Evolutionary conservation across 1,140 invertebrate species (phyloP), one percentile per base, ranked within the genome.

Genomic region (Drosophila ficusphila): DNA sequence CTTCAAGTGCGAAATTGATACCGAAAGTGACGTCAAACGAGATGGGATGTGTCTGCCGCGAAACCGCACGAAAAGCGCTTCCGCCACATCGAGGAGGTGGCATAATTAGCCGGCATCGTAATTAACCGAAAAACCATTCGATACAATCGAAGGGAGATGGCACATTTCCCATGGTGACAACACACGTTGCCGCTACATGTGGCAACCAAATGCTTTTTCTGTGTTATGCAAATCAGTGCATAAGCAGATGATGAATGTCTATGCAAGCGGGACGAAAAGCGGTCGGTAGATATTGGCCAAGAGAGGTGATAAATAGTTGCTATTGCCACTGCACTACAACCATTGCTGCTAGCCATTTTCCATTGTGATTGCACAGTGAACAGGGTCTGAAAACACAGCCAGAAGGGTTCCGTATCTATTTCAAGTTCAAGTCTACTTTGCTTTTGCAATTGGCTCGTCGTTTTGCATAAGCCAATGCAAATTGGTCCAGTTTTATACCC

Each of bases 391-490:
- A 16, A 46, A 27, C 11, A 11, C 6, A 46, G 12, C 36, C 36
- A 34, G 38, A 46, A 53, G 18, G 57, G 31, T 8, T 53, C 34
- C 34, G 4, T 52, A 23, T 62, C 19, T 29, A 61, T 36, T 56
- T 57, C 58, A 70, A 60, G 39, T 76, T 76, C 60, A 83, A 79
- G 61, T 72, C 54, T 47, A 18, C 29, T 56, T 42, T n/a, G 34
- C 41, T 48, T 65, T 76, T 54, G 73, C 64, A 76, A 82, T 60
- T 60, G 53, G 19, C 42, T 48, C 41, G 46, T 47, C 12, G 58
- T 60, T 77, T 86, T 88, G 83, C 77, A 78, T 78, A 88, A 82
- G 82, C 47, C 36, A 44, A 74, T 74, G 64, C 62, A 42, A 73
- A 67, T 68, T 9, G 12, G 7, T 18, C 25, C 19, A 21, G 25